Percentiles rank a stretch among this genome's conserved stretches.
These are phyloP conservation scores for Mayetiola destructor DNA, from an alignment of 2,888 invertebrate genomes.

Conservation along the genomic window DNA sequence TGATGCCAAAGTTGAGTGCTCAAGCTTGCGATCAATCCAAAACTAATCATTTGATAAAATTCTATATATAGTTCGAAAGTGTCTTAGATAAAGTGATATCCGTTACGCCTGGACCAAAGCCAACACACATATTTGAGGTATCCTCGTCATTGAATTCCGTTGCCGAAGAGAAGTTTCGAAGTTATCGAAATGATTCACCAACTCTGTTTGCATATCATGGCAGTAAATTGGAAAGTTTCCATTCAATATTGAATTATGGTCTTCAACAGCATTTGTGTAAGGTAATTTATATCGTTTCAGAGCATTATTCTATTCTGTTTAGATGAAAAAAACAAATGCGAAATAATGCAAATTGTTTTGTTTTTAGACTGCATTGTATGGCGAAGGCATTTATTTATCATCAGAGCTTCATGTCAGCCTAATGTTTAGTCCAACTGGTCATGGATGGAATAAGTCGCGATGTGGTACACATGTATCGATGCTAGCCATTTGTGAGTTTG, in stretches of 20 bases:
- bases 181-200: slow-evolving; percentile 36
- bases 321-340: background rate
- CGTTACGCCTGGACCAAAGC: slow-evolving; percentile 36
- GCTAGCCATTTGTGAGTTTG: slow-evolving; percentile 65
- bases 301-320: background rate
- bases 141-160: slow-evolving; percentile 39
- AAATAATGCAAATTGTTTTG: background rate
- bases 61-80: slow-evolving; percentile 38
- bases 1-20: background rate
- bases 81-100: slow-evolving; percentile 40
- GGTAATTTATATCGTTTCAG: slow-evolving; percentile 30
- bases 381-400: slow-evolving; percentile 61
- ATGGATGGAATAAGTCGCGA: slow-evolving; percentile 59
- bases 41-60: slow-evolving; percentile 14
- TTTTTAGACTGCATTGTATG: slow-evolving; percentile 45
- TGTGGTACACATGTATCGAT: slow-evolving; percentile 63
- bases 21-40: background rate
- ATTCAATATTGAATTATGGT: slow-evolving; percentile 64
- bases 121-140: slow-evolving; percentile 57
- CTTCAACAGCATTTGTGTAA: slow-evolving; percentile 57
- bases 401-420: slow-evolving; percentile 58
- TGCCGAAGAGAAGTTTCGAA: slow-evolving; percentile 42
- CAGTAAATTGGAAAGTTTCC: slow-evolving; percentile 65
- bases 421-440: slow-evolving; percentile 55
- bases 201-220: slow-evolving; percentile 65